Percentiles rank a stretch among this genome's conserved stretches.
Evolutionary conservation across 1,140 invertebrate species (phyloP).

Genomic region (Polyergus mexicanus): DNA sequence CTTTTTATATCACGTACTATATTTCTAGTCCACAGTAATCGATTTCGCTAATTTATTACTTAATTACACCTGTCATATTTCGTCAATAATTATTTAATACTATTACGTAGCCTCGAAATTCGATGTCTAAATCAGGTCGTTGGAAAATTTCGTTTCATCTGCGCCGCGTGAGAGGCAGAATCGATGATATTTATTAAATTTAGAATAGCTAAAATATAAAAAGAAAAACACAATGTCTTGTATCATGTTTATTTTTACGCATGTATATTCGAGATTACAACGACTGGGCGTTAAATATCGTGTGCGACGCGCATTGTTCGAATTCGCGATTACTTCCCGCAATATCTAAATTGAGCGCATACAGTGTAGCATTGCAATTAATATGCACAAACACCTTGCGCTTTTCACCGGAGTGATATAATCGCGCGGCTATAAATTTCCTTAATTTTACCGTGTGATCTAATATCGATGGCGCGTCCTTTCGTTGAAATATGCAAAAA

Average conservation of each 20-base stretch:
- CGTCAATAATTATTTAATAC: constrained; percentile 10
- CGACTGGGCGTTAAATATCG: constrained; percentile 4
- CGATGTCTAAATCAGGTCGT: neutral
- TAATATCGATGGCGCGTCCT: neutral
- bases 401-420: constrained; percentile 38
- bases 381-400: constrained; percentile 37
- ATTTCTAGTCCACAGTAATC: neutral
- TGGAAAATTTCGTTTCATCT: neutral
- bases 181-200: constrained; percentile 51
- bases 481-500: neutral
- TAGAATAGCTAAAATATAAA: constrained; percentile 44
- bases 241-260: constrained; percentile 65
- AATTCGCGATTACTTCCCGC: constrained; percentile 23
- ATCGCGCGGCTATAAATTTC: neutral
- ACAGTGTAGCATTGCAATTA: constrained; percentile 36
- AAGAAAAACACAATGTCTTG: constrained; percentile 44
- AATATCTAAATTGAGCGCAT: constrained; percentile 23
- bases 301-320: neutral
- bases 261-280: neutral
- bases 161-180: neutral
- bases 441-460: constrained; percentile 1
- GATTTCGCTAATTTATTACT: neutral
- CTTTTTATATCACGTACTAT: neutral
- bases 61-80: neutral
- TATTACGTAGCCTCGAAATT: neutral